Conservation (phyloP, 2,797 vertebrate genomes). For the Pantherophis alleghaniensis region DNA sequence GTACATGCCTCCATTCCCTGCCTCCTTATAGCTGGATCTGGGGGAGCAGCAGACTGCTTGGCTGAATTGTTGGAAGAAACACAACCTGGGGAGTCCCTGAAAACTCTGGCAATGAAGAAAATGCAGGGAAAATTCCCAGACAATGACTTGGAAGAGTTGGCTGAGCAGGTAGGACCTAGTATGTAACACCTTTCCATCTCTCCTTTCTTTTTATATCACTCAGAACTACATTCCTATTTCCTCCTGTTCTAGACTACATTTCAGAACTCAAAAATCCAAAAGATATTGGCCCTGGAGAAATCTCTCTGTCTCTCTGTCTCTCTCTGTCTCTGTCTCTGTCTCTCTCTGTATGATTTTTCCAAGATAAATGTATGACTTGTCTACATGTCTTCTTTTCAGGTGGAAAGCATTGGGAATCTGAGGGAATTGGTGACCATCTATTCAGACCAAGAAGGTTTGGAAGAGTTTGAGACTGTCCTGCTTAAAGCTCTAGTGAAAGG, state of each 20-base stretch:
- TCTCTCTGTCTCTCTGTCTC: not conserved
- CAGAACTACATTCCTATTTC: not conserved
- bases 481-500: constrained; percentile 85
- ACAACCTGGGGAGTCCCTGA: constrained; percentile 60
- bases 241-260: not conserved
- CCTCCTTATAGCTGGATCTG: constrained; percentile 80
- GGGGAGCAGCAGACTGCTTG: constrained; percentile 81
- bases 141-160: constrained; percentile 65
- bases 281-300: not conserved
- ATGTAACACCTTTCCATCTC: not conserved
- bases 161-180: constrained; percentile 64
- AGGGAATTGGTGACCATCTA: constrained; percentile 82
- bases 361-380: not conserved
- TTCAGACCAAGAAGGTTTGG: constrained; percentile 73
- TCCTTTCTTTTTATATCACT: not conserved
- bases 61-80: constrained; percentile 71
- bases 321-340: not conserved
- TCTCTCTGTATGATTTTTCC: not conserved
- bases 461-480: constrained; percentile 87
- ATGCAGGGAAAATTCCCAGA: constrained; percentile 68
- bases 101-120: constrained; percentile 60
- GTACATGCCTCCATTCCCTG: constrained; percentile 78
- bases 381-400: constrained; percentile 58
- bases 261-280: not conserved
- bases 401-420: constrained; percentile 81